Percentiles rank a stretch among this genome's conserved stretches.
Conservation (phyloP, 2,113 vertebrate genomes). For the Nicator chloris region DNA sequence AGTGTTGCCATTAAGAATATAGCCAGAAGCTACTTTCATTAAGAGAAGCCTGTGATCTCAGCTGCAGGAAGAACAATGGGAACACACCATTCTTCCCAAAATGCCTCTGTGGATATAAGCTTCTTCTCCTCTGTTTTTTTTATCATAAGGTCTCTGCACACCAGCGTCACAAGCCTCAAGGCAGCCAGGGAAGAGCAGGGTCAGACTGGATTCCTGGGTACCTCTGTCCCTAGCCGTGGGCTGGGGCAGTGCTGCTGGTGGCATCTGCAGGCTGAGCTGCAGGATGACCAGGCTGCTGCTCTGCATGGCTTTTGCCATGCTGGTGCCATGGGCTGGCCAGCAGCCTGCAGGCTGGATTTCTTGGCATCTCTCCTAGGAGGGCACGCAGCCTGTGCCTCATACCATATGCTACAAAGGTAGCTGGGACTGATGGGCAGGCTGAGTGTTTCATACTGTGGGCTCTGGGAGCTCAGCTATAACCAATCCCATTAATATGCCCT, state of each 20-base stretch:
- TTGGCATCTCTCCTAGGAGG: background rate
- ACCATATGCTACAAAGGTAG: background rate
- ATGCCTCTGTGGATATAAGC: constrained; percentile 9
- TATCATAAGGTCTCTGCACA: background rate
- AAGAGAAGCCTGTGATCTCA: constrained; percentile 33
- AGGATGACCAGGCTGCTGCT: background rate
- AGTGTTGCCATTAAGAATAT: constrained; percentile 18
- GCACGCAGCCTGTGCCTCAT: background rate
- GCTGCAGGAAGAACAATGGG: constrained; percentile 43
- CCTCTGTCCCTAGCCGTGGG: accelerated
- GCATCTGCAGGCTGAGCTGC: background rate
- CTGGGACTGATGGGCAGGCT: background rate
- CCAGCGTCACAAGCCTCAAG: background rate
- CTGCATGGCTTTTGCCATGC: background rate
- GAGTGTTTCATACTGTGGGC: background rate
- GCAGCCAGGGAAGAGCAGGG: background rate
- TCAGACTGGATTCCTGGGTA: background rate
- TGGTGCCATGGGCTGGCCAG: background rate
- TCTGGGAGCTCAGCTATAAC: background rate
- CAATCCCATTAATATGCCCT: background rate
- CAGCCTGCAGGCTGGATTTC: background rate
- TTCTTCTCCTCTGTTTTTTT: constrained; percentile 41
- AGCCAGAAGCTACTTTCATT: constrained; percentile 40
- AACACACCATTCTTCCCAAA: constrained; percentile 41
- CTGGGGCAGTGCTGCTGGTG: background rate